These are phyloP conservation scores for Clarias gariepinus DNA, from an alignment of 2,113 vertebrate genomes.

Conservation along the genomic window DNA sequence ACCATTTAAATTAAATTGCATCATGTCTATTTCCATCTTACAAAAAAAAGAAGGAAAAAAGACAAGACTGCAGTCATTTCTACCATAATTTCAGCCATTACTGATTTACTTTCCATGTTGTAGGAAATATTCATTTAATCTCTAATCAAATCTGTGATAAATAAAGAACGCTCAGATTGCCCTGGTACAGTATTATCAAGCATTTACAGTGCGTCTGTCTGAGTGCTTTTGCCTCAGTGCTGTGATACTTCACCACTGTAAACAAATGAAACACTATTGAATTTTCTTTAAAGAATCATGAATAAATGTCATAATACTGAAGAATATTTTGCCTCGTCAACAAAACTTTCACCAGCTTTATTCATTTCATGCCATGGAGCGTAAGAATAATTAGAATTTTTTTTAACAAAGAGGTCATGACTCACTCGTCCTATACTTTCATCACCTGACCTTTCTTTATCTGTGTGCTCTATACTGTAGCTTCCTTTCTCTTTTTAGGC, in stretches of 20 bases:
- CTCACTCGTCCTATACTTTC: conserved; percentile 2
- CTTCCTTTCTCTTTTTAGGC: neutral
- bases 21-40: neutral
- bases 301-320: neutral
- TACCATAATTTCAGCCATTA: neutral
- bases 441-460: neutral
- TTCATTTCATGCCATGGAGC: neutral
- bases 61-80: neutral
- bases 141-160: neutral
- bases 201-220: neutral
- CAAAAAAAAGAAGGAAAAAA: neutral
- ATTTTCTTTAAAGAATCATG: neutral
- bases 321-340: neutral
- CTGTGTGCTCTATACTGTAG: neutral
- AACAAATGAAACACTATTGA: neutral
- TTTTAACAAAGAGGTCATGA: neutral
- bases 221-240: neutral
- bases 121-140: neutral
- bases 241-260: neutral
- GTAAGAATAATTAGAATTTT: conserved; percentile 3
- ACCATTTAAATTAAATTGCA: neutral
- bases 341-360: neutral
- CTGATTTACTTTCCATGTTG: neutral
- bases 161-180: neutral
- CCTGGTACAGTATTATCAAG: neutral